Conservation (phyloP, 2,797 vertebrate species). For the Clarias laeviceps region DNA sequence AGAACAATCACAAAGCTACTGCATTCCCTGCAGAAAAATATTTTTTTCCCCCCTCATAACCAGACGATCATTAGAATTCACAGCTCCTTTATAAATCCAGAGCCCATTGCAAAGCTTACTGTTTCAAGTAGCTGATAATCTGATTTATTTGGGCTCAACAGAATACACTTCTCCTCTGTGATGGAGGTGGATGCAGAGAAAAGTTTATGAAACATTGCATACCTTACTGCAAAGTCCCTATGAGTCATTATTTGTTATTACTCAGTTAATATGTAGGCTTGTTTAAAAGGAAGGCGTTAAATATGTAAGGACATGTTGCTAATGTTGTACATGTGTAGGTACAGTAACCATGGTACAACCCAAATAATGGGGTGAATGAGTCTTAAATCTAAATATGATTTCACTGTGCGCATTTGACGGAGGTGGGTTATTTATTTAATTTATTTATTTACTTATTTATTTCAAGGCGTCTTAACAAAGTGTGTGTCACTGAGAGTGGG, state of each 20-base stretch:
- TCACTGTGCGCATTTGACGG: background rate
- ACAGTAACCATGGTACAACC: conserved; percentile 7
- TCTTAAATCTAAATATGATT: conserved; percentile 12
- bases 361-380: conserved; percentile 23
- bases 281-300: conserved; percentile 12
- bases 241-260: conserved; percentile 39
- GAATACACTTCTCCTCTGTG: background rate
- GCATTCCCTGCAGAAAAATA: background rate
- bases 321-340: conserved; percentile 18
- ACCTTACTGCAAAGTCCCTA: conserved; percentile 28
- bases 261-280: conserved; percentile 32
- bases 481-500: conserved; percentile 49
- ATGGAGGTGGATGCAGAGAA: background rate
- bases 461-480: conserved; percentile 34
- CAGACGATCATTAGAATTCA: background rate
- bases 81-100: background rate
- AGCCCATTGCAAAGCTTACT: background rate
- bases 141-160: conserved; percentile 1
- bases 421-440: conserved; percentile 7
- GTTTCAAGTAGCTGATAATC: background rate
- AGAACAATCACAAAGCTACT: background rate
- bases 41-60: background rate
- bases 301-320: conserved; percentile 26
- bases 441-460: conserved; percentile 11
- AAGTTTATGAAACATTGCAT: conserved; percentile 20